A percentile compares a stretch with the other conserved stretches of the same genome.
Evolutionary conservation across 2,797 vertebrate species (phyloP).

Genomic region (Cheirogaleus major): DNA sequence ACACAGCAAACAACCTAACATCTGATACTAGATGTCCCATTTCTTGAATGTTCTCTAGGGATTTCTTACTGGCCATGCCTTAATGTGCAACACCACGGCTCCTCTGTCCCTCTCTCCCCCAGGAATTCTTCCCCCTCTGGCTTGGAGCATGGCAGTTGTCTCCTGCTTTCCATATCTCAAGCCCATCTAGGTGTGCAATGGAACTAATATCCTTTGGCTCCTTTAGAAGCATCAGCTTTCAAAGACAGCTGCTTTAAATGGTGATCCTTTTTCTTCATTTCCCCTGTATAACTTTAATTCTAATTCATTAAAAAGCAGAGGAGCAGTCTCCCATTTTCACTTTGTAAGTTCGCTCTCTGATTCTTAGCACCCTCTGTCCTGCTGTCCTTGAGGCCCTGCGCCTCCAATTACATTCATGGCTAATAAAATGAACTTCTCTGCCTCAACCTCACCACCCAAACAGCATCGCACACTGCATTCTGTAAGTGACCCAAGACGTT

Average conservation of each 20-base stretch:
- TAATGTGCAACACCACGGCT: not conserved
- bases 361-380: not conserved
- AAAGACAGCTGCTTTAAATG: not conserved
- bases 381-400: not conserved
- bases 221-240: not conserved
- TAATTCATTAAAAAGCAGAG: not conserved
- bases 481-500: not conserved
- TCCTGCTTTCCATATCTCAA: not conserved
- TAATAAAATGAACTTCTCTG: not conserved
- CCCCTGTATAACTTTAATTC: not conserved
- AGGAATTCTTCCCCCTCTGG: not conserved
- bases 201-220: not conserved
- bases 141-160: not conserved
- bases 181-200: not conserved
- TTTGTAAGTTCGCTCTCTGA: not conserved
- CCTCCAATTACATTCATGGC: not conserved
- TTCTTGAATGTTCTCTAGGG: constrained; percentile 63
- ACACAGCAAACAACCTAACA: constrained; percentile 13
- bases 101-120: not conserved
- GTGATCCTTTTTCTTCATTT: not conserved
- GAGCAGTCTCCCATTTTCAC: not conserved
- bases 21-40: constrained; percentile 49
- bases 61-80: constrained; percentile 11
- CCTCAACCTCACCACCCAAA: not conserved
- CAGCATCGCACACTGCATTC: not conserved